Evolutionary conservation across 1,140 invertebrate species (phyloP).

Genomic region (Zaprionus tsacasi): DNA sequence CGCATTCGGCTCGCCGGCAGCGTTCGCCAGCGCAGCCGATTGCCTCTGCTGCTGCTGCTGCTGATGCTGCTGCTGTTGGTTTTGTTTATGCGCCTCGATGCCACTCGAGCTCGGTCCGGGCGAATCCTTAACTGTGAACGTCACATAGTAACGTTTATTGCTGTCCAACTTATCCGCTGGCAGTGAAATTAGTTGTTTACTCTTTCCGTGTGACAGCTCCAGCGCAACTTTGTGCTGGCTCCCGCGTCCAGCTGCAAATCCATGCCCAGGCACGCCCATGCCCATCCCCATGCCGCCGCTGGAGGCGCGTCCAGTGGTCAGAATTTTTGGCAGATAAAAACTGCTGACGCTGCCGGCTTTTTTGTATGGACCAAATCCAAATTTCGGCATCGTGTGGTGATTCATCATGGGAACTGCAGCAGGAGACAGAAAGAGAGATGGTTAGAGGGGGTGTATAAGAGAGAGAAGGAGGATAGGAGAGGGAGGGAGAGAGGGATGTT

Average conservation of each 20-base stretch:
- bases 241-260: not conserved
- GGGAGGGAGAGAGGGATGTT: constrained; percentile 2
- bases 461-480: not conserved
- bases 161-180: constrained; percentile 93
- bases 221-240: constrained; percentile 86
- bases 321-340: constrained; percentile 84
- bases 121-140: constrained; percentile 92
- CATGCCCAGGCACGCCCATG: constrained; percentile 21
- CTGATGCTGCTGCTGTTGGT: constrained; percentile 41
- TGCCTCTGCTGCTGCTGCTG: constrained; percentile 23
- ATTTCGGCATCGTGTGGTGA: constrained; percentile 90
- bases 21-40: constrained; percentile 36
- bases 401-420: constrained; percentile 89
- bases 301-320: constrained; percentile 69
- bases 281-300: constrained; percentile 29
- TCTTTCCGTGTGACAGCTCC: constrained; percentile 91
- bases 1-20: constrained; percentile 49
- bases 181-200: constrained; percentile 92
- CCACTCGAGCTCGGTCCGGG: constrained; percentile 43
- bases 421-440: not conserved
- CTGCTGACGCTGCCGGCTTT: constrained; percentile 83
- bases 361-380: constrained; percentile 84
- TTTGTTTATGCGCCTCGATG: constrained; percentile 51
- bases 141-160: constrained; percentile 95
- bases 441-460: not conserved